These are phyloP conservation scores for Coptodon bakossiorum DNA, from an alignment of 2,113 vertebrate genomes.

Conservation along the genomic window DNA sequence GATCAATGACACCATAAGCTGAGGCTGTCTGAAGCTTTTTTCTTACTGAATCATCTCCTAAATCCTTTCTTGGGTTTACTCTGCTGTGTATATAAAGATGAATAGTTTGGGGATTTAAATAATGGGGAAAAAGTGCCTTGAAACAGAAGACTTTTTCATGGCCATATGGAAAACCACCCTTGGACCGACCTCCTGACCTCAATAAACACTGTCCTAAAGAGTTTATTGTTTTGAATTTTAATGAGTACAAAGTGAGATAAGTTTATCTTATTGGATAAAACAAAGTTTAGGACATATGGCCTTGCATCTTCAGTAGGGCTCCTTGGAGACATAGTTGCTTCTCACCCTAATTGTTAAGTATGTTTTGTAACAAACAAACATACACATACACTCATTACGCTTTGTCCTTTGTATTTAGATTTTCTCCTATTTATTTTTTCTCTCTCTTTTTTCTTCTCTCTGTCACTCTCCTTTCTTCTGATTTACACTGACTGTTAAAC, in stretches of 20 bases:
- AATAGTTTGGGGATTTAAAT: not conserved
- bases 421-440: not conserved
- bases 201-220: not conserved
- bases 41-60: not conserved
- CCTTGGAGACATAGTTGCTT: not conserved
- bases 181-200: not conserved
- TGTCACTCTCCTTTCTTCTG: not conserved
- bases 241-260: not conserved
- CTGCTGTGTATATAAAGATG: not conserved
- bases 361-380: not conserved
- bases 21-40: not conserved
- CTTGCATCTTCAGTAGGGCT: not conserved
- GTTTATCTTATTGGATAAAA: not conserved
- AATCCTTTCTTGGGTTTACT: not conserved
- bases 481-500: not conserved
- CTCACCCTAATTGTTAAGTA: not conserved
- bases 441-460: not conserved
- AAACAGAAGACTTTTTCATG: not conserved
- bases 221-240: not conserved
- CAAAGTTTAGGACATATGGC: not conserved
- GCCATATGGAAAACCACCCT: not conserved
- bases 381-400: not conserved
- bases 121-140: not conserved
- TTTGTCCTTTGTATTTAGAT: not conserved
- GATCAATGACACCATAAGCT: not conserved